A percentile compares a stretch with the other conserved stretches of the same genome.
Evolutionary conservation across 1,140 invertebrate genomes (phyloP).

Genomic region (Andrena cerasifolii): DNA sequence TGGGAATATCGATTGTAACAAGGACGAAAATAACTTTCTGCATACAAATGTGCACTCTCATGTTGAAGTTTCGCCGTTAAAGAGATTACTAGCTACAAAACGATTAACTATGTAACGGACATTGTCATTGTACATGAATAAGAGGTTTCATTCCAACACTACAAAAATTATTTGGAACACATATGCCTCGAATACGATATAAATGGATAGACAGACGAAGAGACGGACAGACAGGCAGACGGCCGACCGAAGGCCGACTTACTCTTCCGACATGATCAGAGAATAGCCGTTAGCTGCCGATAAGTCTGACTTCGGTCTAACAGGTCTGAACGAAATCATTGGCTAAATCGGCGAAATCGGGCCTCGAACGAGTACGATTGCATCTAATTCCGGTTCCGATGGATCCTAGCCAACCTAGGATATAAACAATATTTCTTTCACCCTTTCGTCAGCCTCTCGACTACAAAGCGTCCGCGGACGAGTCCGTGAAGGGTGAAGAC

Average conservation of each 20-base stretch:
- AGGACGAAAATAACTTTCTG: conserved; percentile 39
- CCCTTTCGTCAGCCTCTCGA: conserved; percentile 1
- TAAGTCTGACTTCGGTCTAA: conserved; percentile 69
- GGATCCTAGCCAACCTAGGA: conserved; percentile 38
- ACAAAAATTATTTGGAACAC: conserved; percentile 61
- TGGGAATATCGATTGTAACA: background rate
- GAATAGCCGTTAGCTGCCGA: conserved; percentile 49
- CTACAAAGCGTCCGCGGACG: background rate
- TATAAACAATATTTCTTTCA: background rate
- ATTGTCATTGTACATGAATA: conserved; percentile 63
- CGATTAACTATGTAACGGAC: conserved; percentile 69
- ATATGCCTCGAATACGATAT: conserved; percentile 49
- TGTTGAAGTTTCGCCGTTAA: conserved; percentile 70
- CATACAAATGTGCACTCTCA: conserved; percentile 74
- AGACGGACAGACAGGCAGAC: conserved; percentile 30
- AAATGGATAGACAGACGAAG: conserved; percentile 37
- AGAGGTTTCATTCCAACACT: conserved; percentile 56
- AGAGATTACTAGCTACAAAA: conserved; percentile 68
- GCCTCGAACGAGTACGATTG: conserved; percentile 34
- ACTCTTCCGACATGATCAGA: conserved; percentile 51
- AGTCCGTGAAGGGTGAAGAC: background rate
- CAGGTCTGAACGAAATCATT: conserved; percentile 54
- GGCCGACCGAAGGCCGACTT: conserved; percentile 68
- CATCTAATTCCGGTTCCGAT: conserved; percentile 4
- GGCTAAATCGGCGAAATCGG: conserved; percentile 56